Base-by-base conservation (phyloP, 1,140 invertebrate genomes). In the Daktulosphaira vitifoliae region DNA sequence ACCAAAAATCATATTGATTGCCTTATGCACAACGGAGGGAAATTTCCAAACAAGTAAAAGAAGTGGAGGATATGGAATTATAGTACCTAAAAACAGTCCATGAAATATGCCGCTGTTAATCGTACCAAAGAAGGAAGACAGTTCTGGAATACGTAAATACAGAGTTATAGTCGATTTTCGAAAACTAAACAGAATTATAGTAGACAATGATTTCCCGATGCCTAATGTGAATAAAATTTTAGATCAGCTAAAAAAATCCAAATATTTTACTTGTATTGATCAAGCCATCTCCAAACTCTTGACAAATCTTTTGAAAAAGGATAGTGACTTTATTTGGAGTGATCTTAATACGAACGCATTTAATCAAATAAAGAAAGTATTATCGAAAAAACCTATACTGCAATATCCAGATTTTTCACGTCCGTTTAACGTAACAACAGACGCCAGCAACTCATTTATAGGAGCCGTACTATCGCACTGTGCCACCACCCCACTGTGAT, bases 371-470 rank as follows among this genome's bases (percentile, higher is more conserved):
- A 67, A 65, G 76, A 76, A 72, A 51, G 71, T 39, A 68, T 66
- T 79, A 49, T 51, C 42, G 11, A 53, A 37, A 0, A 66, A 69
- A 49, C 70, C 69, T 9, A 67, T 72, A 7, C 48, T 74, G 7
- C 66, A 70, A 70, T 74, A 73, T 29, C 74, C 73, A 0, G 72
- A 76, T 68, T 74, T 75, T 64, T 26, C 3, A 20, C 71, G 74
- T 69, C 66, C 56, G 66, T 74, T 76, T 74, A 81, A 79, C 78
- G 80, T 81, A 37, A 81, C 76, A 69, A 82, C 81, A 33, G 79
- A 81, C 15, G 78, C 68, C 76, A 75, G 65, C 76, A 79, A 49
- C 76, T 74, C 33, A 78, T 80, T 7, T 75, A 77, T 70, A 77
- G 73, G 67, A 79, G 71, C 74, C 5, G 71, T 72, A 22, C 66